These are phyloP conservation scores for Equus przewalskii DNA, from an alignment of 2,113 vertebrate genomes.

Conservation along the genomic window DNA sequence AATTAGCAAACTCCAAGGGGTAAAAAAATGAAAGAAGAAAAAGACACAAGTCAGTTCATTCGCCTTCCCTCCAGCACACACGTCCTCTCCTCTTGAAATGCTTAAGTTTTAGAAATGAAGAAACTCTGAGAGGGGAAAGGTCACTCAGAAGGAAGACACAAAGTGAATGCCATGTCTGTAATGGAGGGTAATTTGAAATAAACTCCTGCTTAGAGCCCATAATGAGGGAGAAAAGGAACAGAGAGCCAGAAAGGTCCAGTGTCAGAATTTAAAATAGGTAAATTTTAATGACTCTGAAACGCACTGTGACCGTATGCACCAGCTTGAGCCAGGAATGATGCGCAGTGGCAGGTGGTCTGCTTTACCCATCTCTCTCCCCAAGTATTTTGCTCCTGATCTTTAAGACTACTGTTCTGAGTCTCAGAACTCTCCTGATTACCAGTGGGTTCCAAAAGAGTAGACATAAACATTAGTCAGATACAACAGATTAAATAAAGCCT, in stretches of 20 bases:
- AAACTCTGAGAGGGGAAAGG: neutral
- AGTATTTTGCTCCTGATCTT: constrained; percentile 6
- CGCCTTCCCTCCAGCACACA: neutral
- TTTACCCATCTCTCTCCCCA: neutral
- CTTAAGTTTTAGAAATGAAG: constrained; percentile 67
- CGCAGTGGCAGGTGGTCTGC: neutral
- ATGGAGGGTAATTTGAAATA: constrained; percentile 68
- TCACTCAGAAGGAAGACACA: constrained; percentile 50
- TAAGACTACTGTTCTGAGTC: neutral
- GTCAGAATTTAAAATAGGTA: constrained; percentile 65
- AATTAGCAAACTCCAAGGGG: neutral
- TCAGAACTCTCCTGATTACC: constrained; percentile 45
- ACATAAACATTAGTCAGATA: neutral
- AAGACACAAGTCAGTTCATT: neutral
- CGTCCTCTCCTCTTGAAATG: neutral
- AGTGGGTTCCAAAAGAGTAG: neutral
- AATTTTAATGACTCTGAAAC: constrained; percentile 61
- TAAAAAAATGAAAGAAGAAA: neutral
- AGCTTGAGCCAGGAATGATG: neutral
- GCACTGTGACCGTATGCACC: neutral
- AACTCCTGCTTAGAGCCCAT: constrained; percentile 57
- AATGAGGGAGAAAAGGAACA: constrained; percentile 64
- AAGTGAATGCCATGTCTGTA: constrained; percentile 61
- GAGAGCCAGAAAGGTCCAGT: constrained; percentile 38
- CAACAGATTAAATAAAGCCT: constrained; percentile 4